Conservation (phyloP, 1,140 invertebrate species). For the Formica selysi region DNA sequence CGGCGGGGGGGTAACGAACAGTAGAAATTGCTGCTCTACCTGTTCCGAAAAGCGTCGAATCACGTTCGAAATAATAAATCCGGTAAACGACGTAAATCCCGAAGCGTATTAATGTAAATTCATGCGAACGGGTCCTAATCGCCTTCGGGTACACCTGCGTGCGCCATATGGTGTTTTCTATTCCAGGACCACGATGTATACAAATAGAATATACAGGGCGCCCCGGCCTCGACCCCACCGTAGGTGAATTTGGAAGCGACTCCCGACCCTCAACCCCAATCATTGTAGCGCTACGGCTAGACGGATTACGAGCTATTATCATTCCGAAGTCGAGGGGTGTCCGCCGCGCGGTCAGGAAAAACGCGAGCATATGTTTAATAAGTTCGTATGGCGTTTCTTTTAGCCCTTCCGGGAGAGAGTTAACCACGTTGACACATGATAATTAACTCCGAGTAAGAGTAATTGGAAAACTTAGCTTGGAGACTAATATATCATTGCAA, state of each 20-base stretch:
- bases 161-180: constrained; percentile 86
- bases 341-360: constrained; percentile 70
- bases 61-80: constrained; percentile 84
- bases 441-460: constrained; percentile 71
- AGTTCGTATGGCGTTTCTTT: constrained; percentile 76
- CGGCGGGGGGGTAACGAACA: too few species aligned
- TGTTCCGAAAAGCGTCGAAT: constrained; percentile 72
- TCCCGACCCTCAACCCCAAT: constrained; percentile 70
- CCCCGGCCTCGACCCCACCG: constrained; percentile 73
- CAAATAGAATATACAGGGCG: constrained; percentile 63
- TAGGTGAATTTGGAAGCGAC: constrained; percentile 78
- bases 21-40: constrained; percentile 2
- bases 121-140: constrained; percentile 84
- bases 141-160: constrained; percentile 85
- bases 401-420: constrained; percentile 49
- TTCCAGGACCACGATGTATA: constrained; percentile 71
- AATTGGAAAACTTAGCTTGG: constrained; percentile 65
- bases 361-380: constrained; percentile 82
- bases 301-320: constrained; percentile 86
- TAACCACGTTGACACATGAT: constrained; percentile 74
- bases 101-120: constrained; percentile 85
- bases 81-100: constrained; percentile 83
- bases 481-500: constrained; percentile 37
- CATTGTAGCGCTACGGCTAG: constrained; percentile 75
- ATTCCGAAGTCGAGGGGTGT: constrained; percentile 82